phyloP scores from a whole-genome alignment of 2,797 vertebrate species.

The Prunella strophiata region DNA sequence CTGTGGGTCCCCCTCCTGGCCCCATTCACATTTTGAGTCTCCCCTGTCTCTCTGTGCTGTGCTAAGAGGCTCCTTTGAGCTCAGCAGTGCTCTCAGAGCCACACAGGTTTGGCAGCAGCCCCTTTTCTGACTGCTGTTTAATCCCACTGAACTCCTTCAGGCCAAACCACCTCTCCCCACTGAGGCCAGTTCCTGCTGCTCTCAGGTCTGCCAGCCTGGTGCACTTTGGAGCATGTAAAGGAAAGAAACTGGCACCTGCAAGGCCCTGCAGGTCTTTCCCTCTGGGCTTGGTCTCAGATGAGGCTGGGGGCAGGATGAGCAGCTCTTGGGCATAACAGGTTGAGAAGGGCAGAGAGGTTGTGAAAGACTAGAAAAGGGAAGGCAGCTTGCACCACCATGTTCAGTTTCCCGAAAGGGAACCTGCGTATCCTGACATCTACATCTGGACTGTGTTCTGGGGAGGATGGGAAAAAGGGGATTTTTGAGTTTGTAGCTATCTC shows the following conservation, averaged over 20 bases:
- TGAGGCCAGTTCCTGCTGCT: background rate
- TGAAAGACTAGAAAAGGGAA: background rate
- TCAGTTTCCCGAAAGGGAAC: background rate
- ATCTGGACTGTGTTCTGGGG: background rate
- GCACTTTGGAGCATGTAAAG: background rate
- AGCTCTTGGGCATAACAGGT: background rate
- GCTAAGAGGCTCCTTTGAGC: background rate
- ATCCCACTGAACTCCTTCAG: background rate
- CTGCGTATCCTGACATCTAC: background rate
- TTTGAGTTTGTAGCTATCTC: background rate
- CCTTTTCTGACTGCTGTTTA: background rate
- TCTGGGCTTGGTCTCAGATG: background rate
- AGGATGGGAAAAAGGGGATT: background rate
- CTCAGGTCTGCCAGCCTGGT: background rate
- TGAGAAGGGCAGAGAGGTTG: background rate
- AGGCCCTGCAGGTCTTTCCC: background rate
- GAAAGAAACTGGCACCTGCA: background rate
- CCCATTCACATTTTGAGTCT: accelerated
- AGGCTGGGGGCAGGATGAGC: background rate
- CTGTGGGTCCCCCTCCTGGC: accelerated
- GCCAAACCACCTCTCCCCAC: accelerated
- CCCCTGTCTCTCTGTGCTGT: background rate
- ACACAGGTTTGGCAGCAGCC: background rate
- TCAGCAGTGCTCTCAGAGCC: background rate
- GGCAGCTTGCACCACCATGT: background rate